phyloP scores from a whole-genome alignment of 1,140 invertebrate species.

The Drosophila yakuba region DNA sequence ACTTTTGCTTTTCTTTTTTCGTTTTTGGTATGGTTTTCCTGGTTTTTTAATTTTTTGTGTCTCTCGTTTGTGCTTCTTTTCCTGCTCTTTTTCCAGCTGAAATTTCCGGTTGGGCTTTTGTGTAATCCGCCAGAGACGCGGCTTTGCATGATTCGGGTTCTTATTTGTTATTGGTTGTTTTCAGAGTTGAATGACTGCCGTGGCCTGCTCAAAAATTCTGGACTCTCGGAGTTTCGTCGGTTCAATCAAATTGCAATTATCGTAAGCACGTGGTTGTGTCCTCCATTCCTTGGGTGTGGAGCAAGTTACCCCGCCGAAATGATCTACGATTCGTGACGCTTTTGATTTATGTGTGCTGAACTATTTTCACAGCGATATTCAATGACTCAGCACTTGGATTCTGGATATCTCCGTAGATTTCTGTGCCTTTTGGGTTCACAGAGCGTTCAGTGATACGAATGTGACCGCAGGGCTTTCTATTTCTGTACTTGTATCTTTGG shows the following conservation, averaged over 20 bases:
- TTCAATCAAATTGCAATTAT: constrained; percentile 68
- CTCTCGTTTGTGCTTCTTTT: constrained; percentile 34
- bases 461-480: constrained; percentile 68
- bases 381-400: constrained; percentile 69
- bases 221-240: constrained; percentile 11
- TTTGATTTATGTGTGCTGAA: constrained; percentile 50
- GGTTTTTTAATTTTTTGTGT: constrained; percentile 17
- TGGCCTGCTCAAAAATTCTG: constrained; percentile 37
- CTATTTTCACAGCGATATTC: constrained; percentile 36
- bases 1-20: constrained; percentile 58
- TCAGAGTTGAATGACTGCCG: constrained; percentile 64
- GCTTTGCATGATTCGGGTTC: constrained; percentile 55
- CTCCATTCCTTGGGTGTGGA: constrained; percentile 6
- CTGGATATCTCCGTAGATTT: constrained; percentile 54
- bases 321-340: constrained; percentile 46
- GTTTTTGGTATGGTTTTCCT: constrained; percentile 12
- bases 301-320: neutral
- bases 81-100: constrained; percentile 47
- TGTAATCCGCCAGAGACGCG: constrained; percentile 59
- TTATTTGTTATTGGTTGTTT: constrained; percentile 34
- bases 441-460: constrained; percentile 14
- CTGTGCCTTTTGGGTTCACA: constrained; percentile 14
- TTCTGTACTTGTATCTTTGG: constrained; percentile 32
- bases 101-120: constrained; percentile 68
- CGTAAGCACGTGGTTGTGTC: constrained; percentile 55